Evolutionary conservation across 1,140 invertebrate genomes (phyloP).

Genomic region (Eufriesea mexicana): DNA sequence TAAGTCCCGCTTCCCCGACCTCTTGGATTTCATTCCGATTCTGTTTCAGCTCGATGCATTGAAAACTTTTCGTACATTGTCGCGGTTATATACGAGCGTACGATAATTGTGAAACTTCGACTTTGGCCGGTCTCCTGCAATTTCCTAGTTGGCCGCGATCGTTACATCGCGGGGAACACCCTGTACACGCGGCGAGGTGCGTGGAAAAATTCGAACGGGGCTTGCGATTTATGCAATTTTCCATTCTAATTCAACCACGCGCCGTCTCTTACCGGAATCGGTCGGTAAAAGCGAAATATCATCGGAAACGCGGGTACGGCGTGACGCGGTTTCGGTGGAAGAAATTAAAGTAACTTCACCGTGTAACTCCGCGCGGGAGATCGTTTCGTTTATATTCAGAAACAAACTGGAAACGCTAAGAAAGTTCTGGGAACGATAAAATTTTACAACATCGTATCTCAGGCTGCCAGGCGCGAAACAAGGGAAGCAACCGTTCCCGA

Average conservation of each 20-base stretch:
- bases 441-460: constrained; percentile 53
- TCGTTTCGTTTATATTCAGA: constrained; percentile 51
- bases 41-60: constrained; percentile 1
- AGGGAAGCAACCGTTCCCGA: constrained; percentile 19
- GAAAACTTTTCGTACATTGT: constrained; percentile 10
- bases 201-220: neutral
- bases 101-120: constrained; percentile 23
- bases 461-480: constrained; percentile 28
- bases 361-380: constrained; percentile 3
- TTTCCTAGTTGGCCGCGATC: neutral
- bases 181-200: neutral
- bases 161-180: too few species aligned
- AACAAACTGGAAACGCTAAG: constrained; percentile 42
- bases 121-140: neutral
- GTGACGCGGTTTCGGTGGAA: neutral
- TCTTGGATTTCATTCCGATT: constrained; percentile 23
- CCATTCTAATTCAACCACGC: neutral
- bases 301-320: neutral
- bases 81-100: neutral
- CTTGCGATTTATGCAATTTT: too few species aligned
- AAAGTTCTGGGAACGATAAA: constrained; percentile 45
- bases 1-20: constrained; percentile 11
- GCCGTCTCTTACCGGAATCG: neutral
- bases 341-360: constrained; percentile 43
- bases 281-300: neutral